Evolutionary conservation across 2,113 vertebrate species (phyloP), one percentile per base, ranked within the genome.

Genomic region (Panthera uncia): DNA sequence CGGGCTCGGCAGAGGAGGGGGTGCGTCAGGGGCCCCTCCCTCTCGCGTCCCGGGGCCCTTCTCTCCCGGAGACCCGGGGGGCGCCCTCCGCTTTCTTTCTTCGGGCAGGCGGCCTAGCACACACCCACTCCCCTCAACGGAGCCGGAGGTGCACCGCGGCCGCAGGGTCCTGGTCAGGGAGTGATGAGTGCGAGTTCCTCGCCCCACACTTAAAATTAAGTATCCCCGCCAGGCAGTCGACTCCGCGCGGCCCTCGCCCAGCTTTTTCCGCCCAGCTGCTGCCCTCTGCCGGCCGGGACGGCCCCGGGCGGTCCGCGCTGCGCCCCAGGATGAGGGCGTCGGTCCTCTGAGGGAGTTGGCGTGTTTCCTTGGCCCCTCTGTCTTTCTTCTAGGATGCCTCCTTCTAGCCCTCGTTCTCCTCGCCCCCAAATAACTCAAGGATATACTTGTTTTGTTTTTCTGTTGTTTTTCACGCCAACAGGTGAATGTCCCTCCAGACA

Each of bases 151-250:
- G 96, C 98, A 94, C 93, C 52, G 97, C 94, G 98, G 98, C 98
- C 98, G 82, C 97, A 48, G 95, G 88, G 96, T 74, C 79, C 92
- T 98, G 96, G 96, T 97, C 98, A 98, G 98, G 98, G 98, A 98
- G 87, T 98, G 99, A 98, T 98, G 97, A 98, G 99, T 98, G 99
- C 93, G 97, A 98, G 98, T 84, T 98, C 98, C 98, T 98, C 98
- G 98, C 95, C 95, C 94, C 69, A 93, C 98, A 86, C 98, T 73
- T 82, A 21, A 81, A 45, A 12, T 0, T n/a, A 27, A 89, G 76
- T 31, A 13, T 81, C 69, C 91, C 65, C 10, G 71, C 21, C n/a
- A 90, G 74, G 73, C 3, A 16, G 33, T n/a, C 16, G 12, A 48
- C 63, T 41, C 71, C 7, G 52, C 65, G 50, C 38, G 31, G 23